phyloP scores from a whole-genome alignment of 2,797 vertebrate genomes.

The Notolabrus celidotus region DNA sequence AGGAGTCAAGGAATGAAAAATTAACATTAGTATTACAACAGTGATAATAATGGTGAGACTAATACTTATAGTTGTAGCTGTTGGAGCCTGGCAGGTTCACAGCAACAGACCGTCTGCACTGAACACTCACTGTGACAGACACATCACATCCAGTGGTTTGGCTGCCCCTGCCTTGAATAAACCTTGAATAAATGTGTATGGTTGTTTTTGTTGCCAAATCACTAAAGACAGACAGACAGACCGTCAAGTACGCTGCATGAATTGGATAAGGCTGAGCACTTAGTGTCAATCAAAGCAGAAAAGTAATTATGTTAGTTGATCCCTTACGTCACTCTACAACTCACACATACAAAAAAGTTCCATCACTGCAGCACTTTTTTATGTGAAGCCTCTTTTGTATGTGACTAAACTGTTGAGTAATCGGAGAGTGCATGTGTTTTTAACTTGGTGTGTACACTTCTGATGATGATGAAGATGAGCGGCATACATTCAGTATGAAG shows the following conservation, averaged over 20 bases:
- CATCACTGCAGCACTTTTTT: no score
- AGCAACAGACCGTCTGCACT: no score
- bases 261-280: neutral
- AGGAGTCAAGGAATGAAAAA: no score
- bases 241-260: slow-evolving; percentile 2
- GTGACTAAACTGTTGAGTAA: neutral
- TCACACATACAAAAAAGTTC: slow-evolving; percentile 2
- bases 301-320: neutral
- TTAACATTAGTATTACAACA: no score
- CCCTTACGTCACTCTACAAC: neutral
- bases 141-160: no score
- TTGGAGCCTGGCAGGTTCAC: no score
- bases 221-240: slow-evolving; percentile 17
- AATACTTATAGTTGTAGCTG: no score
- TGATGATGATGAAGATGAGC: slow-evolving; percentile 2
- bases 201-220: neutral
- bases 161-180: no score
- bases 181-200: no score
- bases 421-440: neutral
- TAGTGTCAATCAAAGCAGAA: slow-evolving; percentile 23
- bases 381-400: neutral
- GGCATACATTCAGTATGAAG: slow-evolving; percentile 33
- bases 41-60: no score
- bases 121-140: no score
- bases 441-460: neutral